Evolutionary conservation across 2,888 invertebrate genomes (phyloP).

Genomic region (Archips crataeganus): DNA sequence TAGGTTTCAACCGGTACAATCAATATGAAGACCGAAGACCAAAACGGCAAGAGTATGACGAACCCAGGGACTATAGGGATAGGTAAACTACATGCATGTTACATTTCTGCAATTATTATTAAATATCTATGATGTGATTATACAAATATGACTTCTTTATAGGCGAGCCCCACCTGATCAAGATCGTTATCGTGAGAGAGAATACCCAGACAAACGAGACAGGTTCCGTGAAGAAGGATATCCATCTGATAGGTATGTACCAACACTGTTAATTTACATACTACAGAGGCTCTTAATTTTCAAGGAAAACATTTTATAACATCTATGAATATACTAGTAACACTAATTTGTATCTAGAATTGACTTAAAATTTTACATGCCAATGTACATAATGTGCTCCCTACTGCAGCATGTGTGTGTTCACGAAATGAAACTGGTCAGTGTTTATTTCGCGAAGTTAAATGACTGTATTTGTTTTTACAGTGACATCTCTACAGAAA

Average conservation of each 20-base stretch:
- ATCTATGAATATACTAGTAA: neutral
- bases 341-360: conserved; percentile 8
- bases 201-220: conserved; percentile 71
- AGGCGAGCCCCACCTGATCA: conserved; percentile 70
- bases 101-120: neutral
- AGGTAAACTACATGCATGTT: conserved; percentile 23
- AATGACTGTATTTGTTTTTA: conserved; percentile 84
- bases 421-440: conserved; percentile 50
- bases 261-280: conserved; percentile 1
- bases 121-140: neutral
- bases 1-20: conserved; percentile 70
- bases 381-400: conserved; percentile 42
- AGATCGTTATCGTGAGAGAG: conserved; percentile 69
- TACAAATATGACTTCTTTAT: conserved; percentile 3
- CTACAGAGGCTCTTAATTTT: conserved; percentile 24
- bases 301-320: conserved; percentile 20
- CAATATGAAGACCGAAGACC: conserved; percentile 70
- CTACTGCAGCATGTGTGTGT: conserved; percentile 63
- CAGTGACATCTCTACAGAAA: conserved; percentile 84
- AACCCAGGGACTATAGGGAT: conserved; percentile 66
- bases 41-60: conserved; percentile 66
- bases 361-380: conserved; percentile 23
- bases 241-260: conserved; percentile 68
- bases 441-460: conserved; percentile 68
- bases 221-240: conserved; percentile 69